Conservation (phyloP, 2,888 invertebrate species). For the Troglohyphantes excavatus region DNA sequence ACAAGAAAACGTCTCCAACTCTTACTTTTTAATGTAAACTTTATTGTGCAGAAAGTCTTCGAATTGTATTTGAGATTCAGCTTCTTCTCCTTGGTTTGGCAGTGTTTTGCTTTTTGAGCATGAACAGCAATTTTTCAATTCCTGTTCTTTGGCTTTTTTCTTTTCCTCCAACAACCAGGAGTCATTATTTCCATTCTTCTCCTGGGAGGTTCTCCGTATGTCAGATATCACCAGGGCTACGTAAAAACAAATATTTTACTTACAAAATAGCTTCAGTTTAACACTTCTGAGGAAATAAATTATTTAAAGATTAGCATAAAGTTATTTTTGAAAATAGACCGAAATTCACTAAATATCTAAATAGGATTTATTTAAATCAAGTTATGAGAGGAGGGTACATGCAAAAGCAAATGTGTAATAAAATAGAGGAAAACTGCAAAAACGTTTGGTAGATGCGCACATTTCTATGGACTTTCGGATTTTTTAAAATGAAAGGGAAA, state of each 20-base stretch:
- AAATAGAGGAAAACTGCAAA: too few species aligned
- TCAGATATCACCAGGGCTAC: slow-evolving; percentile 71
- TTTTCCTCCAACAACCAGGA: slow-evolving; percentile 27
- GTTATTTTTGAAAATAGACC: too few species aligned
- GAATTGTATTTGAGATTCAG: slow-evolving; percentile 87
- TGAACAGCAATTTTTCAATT: slow-evolving; percentile 80
- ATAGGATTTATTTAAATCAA: too few species aligned
- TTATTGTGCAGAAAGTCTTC: slow-evolving; percentile 91
- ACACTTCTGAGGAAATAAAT: not conserved
- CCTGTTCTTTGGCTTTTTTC: slow-evolving; percentile 23
- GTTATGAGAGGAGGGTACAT: too few species aligned
- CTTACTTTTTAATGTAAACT: slow-evolving; percentile 86
- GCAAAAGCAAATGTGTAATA: too few species aligned
- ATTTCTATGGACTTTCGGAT: too few species aligned
- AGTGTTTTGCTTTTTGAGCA: slow-evolving; percentile 82
- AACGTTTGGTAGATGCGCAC: too few species aligned
- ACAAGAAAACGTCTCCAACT: too few species aligned
- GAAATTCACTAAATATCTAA: too few species aligned
- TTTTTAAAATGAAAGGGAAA: too few species aligned
- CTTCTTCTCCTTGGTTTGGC: slow-evolving; percentile 85
- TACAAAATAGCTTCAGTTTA: not conserved
- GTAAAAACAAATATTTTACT: not conserved
- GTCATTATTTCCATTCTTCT: slow-evolving; percentile 38
- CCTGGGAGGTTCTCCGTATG: slow-evolving; percentile 49
- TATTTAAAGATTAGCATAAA: not conserved